Percentiles rank a stretch among this genome's conserved stretches.
Evolutionary conservation across 2,888 invertebrate species (phyloP).

Genomic region (Lymantria monacha): DNA sequence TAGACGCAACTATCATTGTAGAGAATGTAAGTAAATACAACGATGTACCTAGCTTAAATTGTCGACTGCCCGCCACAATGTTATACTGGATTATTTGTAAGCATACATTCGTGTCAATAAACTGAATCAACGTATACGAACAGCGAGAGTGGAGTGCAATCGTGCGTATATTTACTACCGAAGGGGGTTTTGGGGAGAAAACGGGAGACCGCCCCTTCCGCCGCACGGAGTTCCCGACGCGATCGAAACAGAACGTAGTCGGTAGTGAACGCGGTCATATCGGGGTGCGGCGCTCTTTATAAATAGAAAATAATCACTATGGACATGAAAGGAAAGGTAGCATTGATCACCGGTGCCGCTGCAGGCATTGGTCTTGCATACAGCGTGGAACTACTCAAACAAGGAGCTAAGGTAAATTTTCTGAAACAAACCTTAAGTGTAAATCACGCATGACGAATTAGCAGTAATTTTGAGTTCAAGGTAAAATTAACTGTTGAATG

Average conservation of each 20-base stretch:
- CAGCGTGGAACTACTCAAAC: conserved; percentile 86
- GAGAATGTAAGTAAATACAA: too few species aligned
- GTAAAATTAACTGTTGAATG: conserved; percentile 58
- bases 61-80: too few species aligned
- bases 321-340: conserved; percentile 89
- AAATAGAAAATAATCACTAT: conserved; percentile 60
- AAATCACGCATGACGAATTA: conserved; percentile 31
- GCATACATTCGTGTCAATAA: neutral
- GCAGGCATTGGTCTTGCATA: conserved; percentile 88
- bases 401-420: conserved; percentile 86
- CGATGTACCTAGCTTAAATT: too few species aligned
- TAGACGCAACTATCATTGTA: too few species aligned
- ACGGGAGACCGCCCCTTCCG: conserved; percentile 45
- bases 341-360: conserved; percentile 87
- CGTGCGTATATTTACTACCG: conserved; percentile 74
- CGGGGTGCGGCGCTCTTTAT: conserved; percentile 51
- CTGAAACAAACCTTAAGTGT: conserved; percentile 17
- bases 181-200: conserved; percentile 58
- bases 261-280: conserved; percentile 50
- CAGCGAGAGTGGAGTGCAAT: conserved; percentile 64
- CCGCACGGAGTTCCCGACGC: conserved; percentile 45
- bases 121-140: conserved; percentile 56
- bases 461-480: conserved; percentile 59
- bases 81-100: too few species aligned
- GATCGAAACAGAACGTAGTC: conserved; percentile 67